Evolutionary conservation across 2,888 invertebrate genomes (phyloP).

Genomic region (Formica aserva): DNA sequence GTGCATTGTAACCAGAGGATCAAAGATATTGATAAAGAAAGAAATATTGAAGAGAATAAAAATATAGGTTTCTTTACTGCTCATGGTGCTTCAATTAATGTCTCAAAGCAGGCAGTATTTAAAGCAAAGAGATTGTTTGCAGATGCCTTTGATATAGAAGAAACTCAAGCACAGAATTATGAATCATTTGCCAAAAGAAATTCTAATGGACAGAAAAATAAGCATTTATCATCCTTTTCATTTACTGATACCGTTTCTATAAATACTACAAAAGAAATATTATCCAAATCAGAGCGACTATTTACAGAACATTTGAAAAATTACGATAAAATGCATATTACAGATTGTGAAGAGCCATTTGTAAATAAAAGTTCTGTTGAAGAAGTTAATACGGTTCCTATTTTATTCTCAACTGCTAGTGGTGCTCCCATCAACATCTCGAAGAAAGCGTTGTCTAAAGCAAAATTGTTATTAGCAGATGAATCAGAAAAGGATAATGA

Average conservation of each 20-base stretch:
- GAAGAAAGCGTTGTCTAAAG: constrained; percentile 63
- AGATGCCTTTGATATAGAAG: constrained; percentile 26
- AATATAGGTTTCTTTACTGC: constrained; percentile 33
- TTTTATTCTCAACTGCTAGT: constrained; percentile 15
- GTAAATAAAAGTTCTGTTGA: not conserved
- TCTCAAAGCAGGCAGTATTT: constrained; percentile 43
- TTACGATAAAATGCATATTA: not conserved
- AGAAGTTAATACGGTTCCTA: not conserved
- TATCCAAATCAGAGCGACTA: not conserved
- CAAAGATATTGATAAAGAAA: not conserved
- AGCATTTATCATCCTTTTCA: not conserved
- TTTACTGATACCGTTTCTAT: not conserved
- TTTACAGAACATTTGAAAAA: not conserved
- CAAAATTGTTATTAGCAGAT: constrained; percentile 56
- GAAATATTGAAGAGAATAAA: not conserved
- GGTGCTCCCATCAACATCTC: constrained; percentile 59
- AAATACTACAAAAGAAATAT: not conserved
- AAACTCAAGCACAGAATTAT: constrained; percentile 4
- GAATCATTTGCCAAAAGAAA: constrained; percentile 15
- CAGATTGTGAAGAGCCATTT: not conserved
- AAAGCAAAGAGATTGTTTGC: constrained; percentile 45
- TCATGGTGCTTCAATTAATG: constrained; percentile 17
- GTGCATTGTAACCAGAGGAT: not conserved
- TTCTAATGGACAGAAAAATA: constrained; percentile 12
- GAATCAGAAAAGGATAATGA: not conserved